Evolutionary conservation across 2,113 vertebrate genomes (phyloP), one percentile per base, ranked within the genome.

Genomic region (Vulpes ferrilata): DNA sequence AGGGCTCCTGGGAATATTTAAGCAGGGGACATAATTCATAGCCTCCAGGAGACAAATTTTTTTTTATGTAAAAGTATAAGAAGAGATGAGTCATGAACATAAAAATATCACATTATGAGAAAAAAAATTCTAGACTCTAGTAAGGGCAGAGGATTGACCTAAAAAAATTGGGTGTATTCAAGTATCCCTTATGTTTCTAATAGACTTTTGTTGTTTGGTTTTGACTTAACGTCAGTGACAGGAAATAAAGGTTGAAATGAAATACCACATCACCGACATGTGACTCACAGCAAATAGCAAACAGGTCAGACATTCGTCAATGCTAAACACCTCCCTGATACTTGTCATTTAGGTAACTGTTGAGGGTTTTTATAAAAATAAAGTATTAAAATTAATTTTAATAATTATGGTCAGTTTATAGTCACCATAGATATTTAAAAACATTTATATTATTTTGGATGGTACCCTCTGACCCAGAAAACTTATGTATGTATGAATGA

Each of bases 71-170:
- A 35, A 94, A 82, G 15, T 82, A 2, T 79, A 78, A 89, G 48
- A 94, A 79, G 65, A 10, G 32, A 76, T 12, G 27, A 81, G n/a
- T 88, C 43, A 84, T 43, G 35, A 79, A 32, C 43, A 25, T 88
- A 93, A 88, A 95, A 93, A 89, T 88, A 62, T 73, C 78, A 95
- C 60, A 74, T 13, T 13, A 55, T 67, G 3, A 22, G 87, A 93
- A 73, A 71, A 57, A 91, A 16, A 74, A 53, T 48, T 7, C 48
- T 86, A 32, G 30, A 67, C 43, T 79, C 22, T 22, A 57, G 38
- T 4, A 81, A 10, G 20, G 35, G 16, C 30, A 73, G 67, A 79
- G 19, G 27, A 67, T 43, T 83, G 73, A 74, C 78, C 60, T 89
- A 62, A 89, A 91, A 88, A 6, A 57, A 78, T 1, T 67, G 60